Evolutionary conservation across 1,140 invertebrate genomes (phyloP), one percentile per base, ranked within the genome.

Genomic region (Uloborus diversus): DNA sequence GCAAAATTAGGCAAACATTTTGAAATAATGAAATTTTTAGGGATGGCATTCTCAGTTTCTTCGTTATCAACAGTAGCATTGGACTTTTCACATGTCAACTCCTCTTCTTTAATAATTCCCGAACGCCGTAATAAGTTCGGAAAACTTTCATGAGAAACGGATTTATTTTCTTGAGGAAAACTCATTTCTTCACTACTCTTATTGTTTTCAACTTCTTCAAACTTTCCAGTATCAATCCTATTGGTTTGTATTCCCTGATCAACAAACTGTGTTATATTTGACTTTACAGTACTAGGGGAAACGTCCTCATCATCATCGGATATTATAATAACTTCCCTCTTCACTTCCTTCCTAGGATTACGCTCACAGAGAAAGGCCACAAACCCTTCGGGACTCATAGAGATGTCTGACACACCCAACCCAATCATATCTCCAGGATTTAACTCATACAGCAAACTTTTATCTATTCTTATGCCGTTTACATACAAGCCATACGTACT

Each of bases 401-500:
- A 5, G 20, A 7, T 17, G 4, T 25, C 17, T 28, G 28, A 4
- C 9, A 65, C 53, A 33, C 79, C 79, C 53, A 80, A 49, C n/a
- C 66, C 66, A 64, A 80, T 71, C 5, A 53, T 23, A 80, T 80
- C 79, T 20, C 66, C 66, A 13, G 47, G 28, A 13, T 49, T 32
- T 28, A 65, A 13, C 0, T 5, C 25, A 25, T 25, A 27, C 25
- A 13, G 3, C 20, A 1, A 13, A 33, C 25, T 23, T 1, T 13
- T 5, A 14, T 23, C 13, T 14, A 80, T 64, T 35, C 25, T 30
- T 2, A 20, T 37, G 3, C 32, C 30, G 25, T 80, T 71, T 0
- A 70, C 61, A 71, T 20, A 80, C 4, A 71, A 32, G 25, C 79
- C 79, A 70, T 80, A 71, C n/a, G 65, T 11, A 27, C 79, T 80